A percentile compares a stretch with the other conserved stretches of the same genome.
Evolutionary conservation across 2,113 vertebrate species (phyloP).

Genomic region (Microcebus ravelobensis): DNA sequence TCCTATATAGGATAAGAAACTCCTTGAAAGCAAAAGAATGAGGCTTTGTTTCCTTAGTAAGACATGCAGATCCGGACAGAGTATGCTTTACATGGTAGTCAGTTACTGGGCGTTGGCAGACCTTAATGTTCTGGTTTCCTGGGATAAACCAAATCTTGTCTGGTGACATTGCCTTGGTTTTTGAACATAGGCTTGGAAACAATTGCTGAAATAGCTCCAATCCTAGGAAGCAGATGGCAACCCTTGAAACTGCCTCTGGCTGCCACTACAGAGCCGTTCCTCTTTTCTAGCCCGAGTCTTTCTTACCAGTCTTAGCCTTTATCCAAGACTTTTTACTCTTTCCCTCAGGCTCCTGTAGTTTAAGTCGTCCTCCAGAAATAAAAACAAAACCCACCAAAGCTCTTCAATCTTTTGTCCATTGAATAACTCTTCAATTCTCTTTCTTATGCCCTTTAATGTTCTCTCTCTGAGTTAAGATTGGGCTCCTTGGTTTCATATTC

Average conservation of each 20-base stretch:
- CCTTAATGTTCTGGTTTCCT: neutral
- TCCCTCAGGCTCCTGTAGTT: conserved; percentile 59
- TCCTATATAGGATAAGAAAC: neutral
- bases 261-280: neutral
- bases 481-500: conserved; percentile 54
- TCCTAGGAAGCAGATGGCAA: conserved; percentile 50
- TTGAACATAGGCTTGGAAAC: conserved; percentile 34
- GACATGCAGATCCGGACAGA: neutral
- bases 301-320: conserved; percentile 48
- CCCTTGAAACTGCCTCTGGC: conserved; percentile 3
- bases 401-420: conserved; percentile 45
- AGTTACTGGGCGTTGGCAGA: neutral
- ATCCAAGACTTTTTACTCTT: conserved; percentile 49
- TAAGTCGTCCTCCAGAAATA: conserved; percentile 32
- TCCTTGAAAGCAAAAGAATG: neutral
- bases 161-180: conserved; percentile 21
- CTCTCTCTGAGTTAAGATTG: conserved; percentile 31
- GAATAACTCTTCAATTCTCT: conserved; percentile 40
- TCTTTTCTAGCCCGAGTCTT: neutral
- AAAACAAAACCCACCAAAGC: conserved; percentile 14
- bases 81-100: neutral
- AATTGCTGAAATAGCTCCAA: neutral
- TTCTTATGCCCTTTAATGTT: conserved; percentile 64
- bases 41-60: neutral
- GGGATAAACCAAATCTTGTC: conserved; percentile 25